These are phyloP conservation scores for Mohoua ochrocephala DNA, from an alignment of 2,113 vertebrate genomes.

Conservation along the genomic window DNA sequence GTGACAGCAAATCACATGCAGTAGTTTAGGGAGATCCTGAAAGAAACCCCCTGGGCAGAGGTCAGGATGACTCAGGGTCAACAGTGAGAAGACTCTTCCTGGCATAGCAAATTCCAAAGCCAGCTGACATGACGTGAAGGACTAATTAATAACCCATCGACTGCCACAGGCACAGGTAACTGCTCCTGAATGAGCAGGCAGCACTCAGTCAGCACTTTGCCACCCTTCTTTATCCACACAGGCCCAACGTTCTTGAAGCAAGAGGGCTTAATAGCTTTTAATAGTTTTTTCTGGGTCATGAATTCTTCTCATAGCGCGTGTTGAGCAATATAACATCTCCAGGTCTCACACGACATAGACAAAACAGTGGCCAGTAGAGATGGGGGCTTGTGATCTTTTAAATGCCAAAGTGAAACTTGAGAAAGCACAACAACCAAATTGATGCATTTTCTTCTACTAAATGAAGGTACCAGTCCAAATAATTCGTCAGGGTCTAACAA, in stretches of 20 bases:
- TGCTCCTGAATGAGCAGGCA: neutral
- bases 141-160: neutral
- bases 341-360: neutral
- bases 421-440: neutral
- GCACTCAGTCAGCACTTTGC: neutral
- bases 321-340: neutral
- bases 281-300: neutral
- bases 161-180: neutral
- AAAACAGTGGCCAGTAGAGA: neutral
- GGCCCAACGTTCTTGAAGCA: neutral
- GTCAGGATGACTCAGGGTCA: neutral
- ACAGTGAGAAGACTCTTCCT: neutral
- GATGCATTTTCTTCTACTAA: neutral
- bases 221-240: neutral
- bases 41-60: neutral
- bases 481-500: neutral
- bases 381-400: neutral
- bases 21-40: neutral
- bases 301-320: neutral
- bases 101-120: neutral
- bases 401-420: neutral
- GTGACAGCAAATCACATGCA: neutral
- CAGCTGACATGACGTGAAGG: accelerated
- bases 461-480: neutral
- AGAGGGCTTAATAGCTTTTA: neutral